Evolutionary conservation across 2,113 vertebrate genomes (phyloP).

Genomic region (Anseranas semipalmata): DNA sequence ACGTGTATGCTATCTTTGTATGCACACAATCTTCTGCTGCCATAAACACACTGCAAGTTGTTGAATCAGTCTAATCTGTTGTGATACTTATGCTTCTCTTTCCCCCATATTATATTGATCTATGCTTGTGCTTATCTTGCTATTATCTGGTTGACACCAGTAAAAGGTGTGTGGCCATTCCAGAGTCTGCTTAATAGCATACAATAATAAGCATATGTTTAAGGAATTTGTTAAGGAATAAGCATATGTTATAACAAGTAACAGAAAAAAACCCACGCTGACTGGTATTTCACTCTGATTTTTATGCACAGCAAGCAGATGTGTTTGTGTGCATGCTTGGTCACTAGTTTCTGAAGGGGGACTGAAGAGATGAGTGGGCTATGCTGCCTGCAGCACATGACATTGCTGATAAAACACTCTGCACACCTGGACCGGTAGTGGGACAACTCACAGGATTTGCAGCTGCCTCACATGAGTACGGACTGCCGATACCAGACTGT

Average conservation of each 20-base stretch:
- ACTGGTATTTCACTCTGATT: background rate
- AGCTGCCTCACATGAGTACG: background rate
- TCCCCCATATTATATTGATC: background rate
- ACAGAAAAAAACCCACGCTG: background rate
- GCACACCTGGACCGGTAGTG: background rate
- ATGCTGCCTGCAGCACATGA: too few relatives aligned
- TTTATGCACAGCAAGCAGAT: background rate
- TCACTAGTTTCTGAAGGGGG: background rate
- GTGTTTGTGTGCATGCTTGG: background rate
- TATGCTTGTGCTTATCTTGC: background rate
- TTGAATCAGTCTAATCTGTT: accelerated
- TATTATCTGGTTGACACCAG: background rate
- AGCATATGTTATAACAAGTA: background rate
- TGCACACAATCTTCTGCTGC: background rate
- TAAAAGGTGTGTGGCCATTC: background rate
- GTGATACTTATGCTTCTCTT: background rate
- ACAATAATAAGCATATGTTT: background rate
- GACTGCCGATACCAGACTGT: background rate
- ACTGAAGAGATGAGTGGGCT: background rate
- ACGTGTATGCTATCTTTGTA: accelerated
- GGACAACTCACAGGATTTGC: background rate
- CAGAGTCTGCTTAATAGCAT: background rate
- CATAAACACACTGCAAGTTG: background rate
- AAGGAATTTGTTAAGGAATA: too few relatives aligned
- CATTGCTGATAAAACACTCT: background rate